phyloP scores from a whole-genome alignment of 2,797 vertebrate genomes.

The Toxotes lorentzi region DNA sequence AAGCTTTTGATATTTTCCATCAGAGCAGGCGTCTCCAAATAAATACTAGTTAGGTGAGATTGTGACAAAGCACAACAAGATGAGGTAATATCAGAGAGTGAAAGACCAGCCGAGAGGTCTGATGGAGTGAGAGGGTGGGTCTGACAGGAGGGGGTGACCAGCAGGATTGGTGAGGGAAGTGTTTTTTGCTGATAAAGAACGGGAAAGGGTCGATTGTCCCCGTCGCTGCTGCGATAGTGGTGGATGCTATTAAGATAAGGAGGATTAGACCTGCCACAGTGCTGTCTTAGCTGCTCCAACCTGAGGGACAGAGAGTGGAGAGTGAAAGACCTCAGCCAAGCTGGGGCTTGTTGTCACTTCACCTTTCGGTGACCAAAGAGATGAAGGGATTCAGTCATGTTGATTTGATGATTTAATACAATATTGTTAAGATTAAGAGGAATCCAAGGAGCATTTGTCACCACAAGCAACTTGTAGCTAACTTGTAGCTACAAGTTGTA shows the following conservation, averaged over 20 bases:
- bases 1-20: slow-evolving; percentile 45
- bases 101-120: slow-evolving; percentile 39
- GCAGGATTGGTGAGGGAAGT: slow-evolving; percentile 62
- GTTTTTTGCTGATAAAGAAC: slow-evolving; percentile 78
- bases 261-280: slow-evolving; percentile 77
- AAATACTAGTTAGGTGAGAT: slow-evolving; percentile 34
- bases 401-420: slow-evolving; percentile 9
- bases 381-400: slow-evolving; percentile 6
- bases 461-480: not conserved
- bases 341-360: slow-evolving; percentile 21
- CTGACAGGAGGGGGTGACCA: slow-evolving; percentile 49
- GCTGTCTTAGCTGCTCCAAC: slow-evolving; percentile 53
- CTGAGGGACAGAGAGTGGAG: slow-evolving; percentile 52
- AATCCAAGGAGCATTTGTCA: not conserved
- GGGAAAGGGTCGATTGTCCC: slow-evolving; percentile 79
- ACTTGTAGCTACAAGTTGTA: too few relatives aligned
- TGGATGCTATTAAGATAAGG: slow-evolving; percentile 88
- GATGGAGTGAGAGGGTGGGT: slow-evolving; percentile 13
- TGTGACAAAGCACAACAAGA: slow-evolving; percentile 30
- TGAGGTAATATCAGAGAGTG: slow-evolving; percentile 47
- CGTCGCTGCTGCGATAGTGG: slow-evolving; percentile 66
- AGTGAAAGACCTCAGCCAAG: slow-evolving; percentile 32
- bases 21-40: slow-evolving; percentile 37
- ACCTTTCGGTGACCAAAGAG: slow-evolving; percentile 29
- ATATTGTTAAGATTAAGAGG: slow-evolving; percentile 1